Evolutionary conservation across 1,140 invertebrate species (phyloP), one percentile per base, ranked within the genome.

Genomic region (Hypothenemus hampei): DNA sequence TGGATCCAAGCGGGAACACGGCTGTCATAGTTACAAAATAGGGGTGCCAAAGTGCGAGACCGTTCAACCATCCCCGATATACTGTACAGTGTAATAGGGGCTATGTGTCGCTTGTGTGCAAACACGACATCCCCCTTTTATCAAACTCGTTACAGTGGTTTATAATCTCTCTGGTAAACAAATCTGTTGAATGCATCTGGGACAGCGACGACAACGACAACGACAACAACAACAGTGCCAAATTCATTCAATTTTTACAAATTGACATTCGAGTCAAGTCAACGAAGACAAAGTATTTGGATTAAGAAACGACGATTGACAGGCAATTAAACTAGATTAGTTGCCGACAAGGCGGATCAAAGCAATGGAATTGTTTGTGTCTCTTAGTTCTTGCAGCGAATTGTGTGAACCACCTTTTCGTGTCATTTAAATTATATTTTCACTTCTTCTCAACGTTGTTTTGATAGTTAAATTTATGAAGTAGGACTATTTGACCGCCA

Each of bases 391-490:
- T n/a, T n/a, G n/a, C n/a, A n/a, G n/a, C n/a, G n/a, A n/a, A n/a
- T n/a, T n/a, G n/a, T n/a, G n/a, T n/a, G n/a, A n/a, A n/a, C n/a
- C n/a, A n/a, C n/a, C n/a, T n/a, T n/a, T n/a, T n/a, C n/a, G 36
- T 16, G 50, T 52, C 50, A 35, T 6, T 31, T 52, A 35, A 52
- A 52, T 52, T 52, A 44, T 31, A 44, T 22, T 35, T 41, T 26
- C 39, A 52, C 19, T 49, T 49, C 46, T 49, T 49, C 37, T 49
- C n/a, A 37, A 24, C 33, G 46, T 54, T 54, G 51, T 56, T 56
- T 56, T 56, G 53, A 56, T 48, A 48, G 21, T 41, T 41, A 40
- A 56, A 56, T 56, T 56, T 56, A 56, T 46, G 53, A 37, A 40
- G 26, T 45, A 41, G 44, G 45, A 56, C 53, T 47, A 56, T 44